Base-by-base conservation (phyloP, 1,140 invertebrate genomes). In the Brachionus asplanchnoidis region DNA sequence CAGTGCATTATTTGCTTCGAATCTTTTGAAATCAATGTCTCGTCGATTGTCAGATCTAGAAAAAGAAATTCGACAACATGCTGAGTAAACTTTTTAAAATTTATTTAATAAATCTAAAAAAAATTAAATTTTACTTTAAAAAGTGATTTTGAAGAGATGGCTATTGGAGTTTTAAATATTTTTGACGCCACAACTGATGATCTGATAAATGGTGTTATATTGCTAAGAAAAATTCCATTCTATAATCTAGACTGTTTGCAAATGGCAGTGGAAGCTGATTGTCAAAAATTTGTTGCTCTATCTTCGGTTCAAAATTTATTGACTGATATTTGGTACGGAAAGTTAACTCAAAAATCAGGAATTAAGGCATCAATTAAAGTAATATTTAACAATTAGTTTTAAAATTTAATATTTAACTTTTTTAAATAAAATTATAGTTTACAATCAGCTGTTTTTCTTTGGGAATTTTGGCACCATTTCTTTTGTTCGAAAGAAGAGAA, bases 101-200 rank as follows among this genome's bases (percentile, higher is more conserved):
- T 84, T 23, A 36, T 36, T 70, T 17, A 86, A 86, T 65, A 32
- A 84, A 5, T 50, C 12, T 20, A 4, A 44, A 20, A 79, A n/a
- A 23, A 65, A 68, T 83, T 42, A 0, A 44, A 53, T 26, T 73
- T 53, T 73, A 36, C 6, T 36, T 85, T 66, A 12, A 32, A 9
- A 85, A 89, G 89, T 53, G 85, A 86, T 70, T 89, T 87, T 87
- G 89, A 90, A 85, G 83, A 86, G 60, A 85, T 87, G 68, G 88
- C 89, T 0, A 84, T 86, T 5, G 86, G 86, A 44, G 87, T 90
- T 17, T 75, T 90, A 73, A 86, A 87, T 7, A 87, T 88, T 65
- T 82, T 82, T 65, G 79, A 82, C 65, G 42, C 36, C 6, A 82
- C 79, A 40, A 82, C 79, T 0, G 79, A 82, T n/a, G 79, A 82